Percentiles rank a stretch among this genome's conserved stretches.
These are phyloP conservation scores for Amblyopsis hoosieri DNA, from an alignment of 2,797 vertebrate genomes.

Conservation along the genomic window DNA sequence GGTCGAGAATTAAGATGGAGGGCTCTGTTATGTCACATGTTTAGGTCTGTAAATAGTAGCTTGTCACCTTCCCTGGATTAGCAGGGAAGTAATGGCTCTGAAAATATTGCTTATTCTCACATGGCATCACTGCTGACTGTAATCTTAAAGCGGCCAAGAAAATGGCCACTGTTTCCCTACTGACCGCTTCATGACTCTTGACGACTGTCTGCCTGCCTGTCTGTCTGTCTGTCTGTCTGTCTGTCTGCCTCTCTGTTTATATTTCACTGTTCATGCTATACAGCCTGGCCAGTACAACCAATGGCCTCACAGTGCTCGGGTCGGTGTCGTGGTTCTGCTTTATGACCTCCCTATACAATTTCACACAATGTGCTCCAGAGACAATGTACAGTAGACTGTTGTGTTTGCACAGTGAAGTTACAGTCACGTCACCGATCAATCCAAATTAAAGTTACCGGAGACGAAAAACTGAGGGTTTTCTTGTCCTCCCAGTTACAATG, in stretches of 20 bases:
- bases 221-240: neutral
- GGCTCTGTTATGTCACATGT: constrained; percentile 19
- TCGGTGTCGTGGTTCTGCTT: constrained; percentile 60
- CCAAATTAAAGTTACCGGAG: constrained; percentile 54
- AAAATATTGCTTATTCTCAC: constrained; percentile 20
- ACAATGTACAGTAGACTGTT: constrained; percentile 63
- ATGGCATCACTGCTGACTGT: constrained; percentile 51
- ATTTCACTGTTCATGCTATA: constrained; percentile 35
- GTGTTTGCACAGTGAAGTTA: constrained; percentile 51
- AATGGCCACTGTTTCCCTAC: constrained; percentile 38
- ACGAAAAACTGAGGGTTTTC: constrained; percentile 35
- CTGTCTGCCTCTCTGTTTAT: constrained; percentile 10
- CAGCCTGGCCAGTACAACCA: constrained; percentile 35
- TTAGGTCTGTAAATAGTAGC: too few relatives aligned
- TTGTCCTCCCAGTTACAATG: constrained; percentile 31
- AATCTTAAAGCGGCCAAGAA: constrained; percentile 49
- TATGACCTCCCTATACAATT: constrained; percentile 64
- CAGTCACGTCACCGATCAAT: constrained; percentile 49
- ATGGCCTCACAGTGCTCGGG: constrained; percentile 31
- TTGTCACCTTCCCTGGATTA: constrained; percentile 1
- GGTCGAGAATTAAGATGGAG: constrained; percentile 47
- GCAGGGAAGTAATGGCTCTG: neutral
- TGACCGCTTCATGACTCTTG: constrained; percentile 33
- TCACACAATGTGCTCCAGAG: constrained; percentile 63
- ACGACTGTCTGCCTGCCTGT: neutral